Conservation (phyloP, 2,797 vertebrate genomes). For the Melanogrammus aeglefinus region DNA sequence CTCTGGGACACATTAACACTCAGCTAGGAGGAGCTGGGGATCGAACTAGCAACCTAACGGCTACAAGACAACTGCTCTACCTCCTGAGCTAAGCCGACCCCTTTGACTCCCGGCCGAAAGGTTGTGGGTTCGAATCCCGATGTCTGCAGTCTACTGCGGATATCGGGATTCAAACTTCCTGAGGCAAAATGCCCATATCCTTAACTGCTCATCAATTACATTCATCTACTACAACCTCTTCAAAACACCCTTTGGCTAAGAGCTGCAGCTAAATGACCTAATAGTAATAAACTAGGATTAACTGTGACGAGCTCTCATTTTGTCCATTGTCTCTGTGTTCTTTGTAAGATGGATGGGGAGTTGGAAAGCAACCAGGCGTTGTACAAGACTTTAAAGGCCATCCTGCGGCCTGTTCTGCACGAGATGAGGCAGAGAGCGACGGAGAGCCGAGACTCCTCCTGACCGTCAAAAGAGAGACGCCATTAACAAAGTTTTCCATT, state of each 20-base stretch:
- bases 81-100: no score
- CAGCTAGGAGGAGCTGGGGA: no score
- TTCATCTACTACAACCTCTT: background rate
- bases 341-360: constrained; percentile 56
- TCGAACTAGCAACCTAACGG: no score
- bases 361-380: constrained; percentile 75
- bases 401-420: constrained; percentile 80
- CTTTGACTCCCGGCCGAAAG: no score
- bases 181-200: no score
- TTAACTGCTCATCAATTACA: no score
- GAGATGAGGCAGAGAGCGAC: constrained; percentile 74
- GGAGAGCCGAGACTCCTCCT: constrained; percentile 58
- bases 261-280: background rate
- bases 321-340: background rate
- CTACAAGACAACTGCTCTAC: no score
- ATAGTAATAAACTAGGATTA: background rate
- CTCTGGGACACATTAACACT: no score
- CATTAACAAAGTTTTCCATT: background rate
- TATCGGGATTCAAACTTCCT: no score
- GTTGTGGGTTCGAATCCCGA: no score
- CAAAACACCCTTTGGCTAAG: background rate
- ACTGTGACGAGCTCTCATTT: background rate
- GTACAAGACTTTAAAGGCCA: constrained; percentile 79
- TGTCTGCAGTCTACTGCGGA: no score
- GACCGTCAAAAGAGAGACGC: constrained; percentile 16